These are phyloP conservation scores for Acipenser transmontanus DNA, from an alignment of 2,797 vertebrate genomes.

Conservation along the genomic window DNA sequence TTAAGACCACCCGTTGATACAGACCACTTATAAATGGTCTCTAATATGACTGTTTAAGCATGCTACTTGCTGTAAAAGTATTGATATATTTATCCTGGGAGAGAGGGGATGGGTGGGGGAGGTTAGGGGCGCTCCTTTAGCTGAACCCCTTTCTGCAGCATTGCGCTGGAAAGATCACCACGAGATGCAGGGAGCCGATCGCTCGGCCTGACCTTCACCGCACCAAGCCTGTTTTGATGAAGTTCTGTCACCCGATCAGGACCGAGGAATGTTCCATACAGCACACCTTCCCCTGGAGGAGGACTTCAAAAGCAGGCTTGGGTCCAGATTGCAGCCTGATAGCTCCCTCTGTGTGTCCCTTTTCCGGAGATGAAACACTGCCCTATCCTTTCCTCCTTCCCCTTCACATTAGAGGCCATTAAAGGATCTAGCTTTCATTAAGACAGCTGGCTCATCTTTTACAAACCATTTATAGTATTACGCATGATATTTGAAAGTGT, in stretches of 20 bases:
- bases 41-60: too few relatives aligned
- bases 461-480: background rate
- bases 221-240: background rate
- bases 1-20: too few relatives aligned
- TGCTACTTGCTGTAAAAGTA: too few relatives aligned
- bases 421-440: background rate
- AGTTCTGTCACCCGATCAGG: background rate
- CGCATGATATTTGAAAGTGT: background rate
- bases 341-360: background rate
- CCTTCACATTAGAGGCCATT: background rate
- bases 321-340: background rate
- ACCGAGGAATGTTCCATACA: background rate
- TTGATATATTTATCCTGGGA: too few relatives aligned
- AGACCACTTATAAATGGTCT: too few relatives aligned
- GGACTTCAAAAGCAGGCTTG: background rate
- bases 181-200: too few relatives aligned
- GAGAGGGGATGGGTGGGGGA: too few relatives aligned
- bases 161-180: too few relatives aligned
- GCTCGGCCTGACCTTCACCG: background rate
- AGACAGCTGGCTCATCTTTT: background rate
- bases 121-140: too few relatives aligned
- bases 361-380: background rate
- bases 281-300: background rate
- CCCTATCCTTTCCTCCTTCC: background rate
- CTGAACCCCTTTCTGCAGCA: background rate